A percentile compares a stretch with the other conserved stretches of the same genome.
phyloP scores from a whole-genome alignment of 2,888 invertebrate species.

The Amphipoea lucens region DNA sequence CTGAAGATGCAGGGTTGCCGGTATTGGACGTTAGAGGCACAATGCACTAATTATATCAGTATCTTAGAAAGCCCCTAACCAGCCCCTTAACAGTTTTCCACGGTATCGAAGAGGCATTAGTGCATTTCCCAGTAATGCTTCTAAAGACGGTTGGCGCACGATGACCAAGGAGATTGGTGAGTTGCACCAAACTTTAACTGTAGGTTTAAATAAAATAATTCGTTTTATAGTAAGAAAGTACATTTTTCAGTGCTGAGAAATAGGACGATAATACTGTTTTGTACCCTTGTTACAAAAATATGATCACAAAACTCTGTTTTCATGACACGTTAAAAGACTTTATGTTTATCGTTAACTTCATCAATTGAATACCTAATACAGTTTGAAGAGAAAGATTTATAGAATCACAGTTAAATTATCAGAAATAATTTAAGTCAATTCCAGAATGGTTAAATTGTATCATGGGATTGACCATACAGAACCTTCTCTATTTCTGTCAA shows the following conservation, averaged over 20 bases:
- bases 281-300: neutral
- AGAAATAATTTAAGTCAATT: neutral
- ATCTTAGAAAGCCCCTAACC: conserved; percentile 90
- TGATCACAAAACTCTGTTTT: neutral
- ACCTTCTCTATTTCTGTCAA: neutral
- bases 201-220: conserved; percentile 11
- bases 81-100: conserved; percentile 90
- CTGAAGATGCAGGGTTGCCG: conserved; percentile 62
- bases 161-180: conserved; percentile 81
- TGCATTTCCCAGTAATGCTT: conserved; percentile 89
- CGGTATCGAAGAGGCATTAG: conserved; percentile 88
- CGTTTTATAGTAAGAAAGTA: neutral
- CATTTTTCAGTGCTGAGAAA: neutral
- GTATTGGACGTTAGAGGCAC: conserved; percentile 83
- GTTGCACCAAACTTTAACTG: conserved; percentile 66
- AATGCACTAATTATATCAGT: conserved; percentile 90
- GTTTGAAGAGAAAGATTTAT: neutral
- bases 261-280: neutral
- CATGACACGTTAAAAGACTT: neutral
- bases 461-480: neutral
- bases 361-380: neutral
- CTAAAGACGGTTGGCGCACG: conserved; percentile 87
- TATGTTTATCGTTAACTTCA: neutral
- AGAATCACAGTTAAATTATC: neutral
- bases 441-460: no score